phyloP scores from a whole-genome alignment of 2,113 vertebrate genomes.

The Harpagus bidentatus region DNA sequence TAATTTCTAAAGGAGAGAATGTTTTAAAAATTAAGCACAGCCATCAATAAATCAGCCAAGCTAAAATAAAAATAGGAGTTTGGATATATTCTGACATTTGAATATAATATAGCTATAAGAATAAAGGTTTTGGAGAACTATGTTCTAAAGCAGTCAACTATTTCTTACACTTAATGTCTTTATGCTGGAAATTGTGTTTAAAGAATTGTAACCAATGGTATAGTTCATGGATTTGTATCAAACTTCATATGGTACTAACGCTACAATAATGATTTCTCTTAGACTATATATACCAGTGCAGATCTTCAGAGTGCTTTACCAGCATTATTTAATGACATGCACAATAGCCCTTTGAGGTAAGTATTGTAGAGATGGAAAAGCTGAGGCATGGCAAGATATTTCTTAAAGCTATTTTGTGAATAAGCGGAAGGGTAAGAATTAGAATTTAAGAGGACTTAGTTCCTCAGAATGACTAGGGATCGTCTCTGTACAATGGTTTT shows the following conservation, averaged over 20 bases:
- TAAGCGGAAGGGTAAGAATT: constrained; percentile 48
- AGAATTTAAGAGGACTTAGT: constrained; percentile 49
- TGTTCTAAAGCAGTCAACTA: constrained; percentile 36
- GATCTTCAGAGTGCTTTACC: constrained; percentile 47
- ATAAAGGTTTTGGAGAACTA: constrained; percentile 32
- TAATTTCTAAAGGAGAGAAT: constrained; percentile 68
- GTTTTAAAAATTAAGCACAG: constrained; percentile 72
- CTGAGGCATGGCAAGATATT: constrained; percentile 3
- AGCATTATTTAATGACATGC: constrained; percentile 52
- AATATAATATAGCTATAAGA: constrained; percentile 61
- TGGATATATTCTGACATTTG: constrained; percentile 56
- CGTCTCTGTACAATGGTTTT: constrained; percentile 2
- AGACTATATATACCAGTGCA: constrained; percentile 1
- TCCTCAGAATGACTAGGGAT: constrained; percentile 10
- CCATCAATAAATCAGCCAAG: constrained; percentile 65
- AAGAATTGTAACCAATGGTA: constrained; percentile 43
- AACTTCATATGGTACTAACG: background rate
- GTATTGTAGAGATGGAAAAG: constrained; percentile 39
- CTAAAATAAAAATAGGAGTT: constrained; percentile 53
- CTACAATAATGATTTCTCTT: background rate
- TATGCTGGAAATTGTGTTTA: constrained; percentile 29
- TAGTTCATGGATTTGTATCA: constrained; percentile 49
- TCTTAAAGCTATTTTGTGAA: constrained; percentile 37
- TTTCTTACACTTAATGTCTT: constrained; percentile 41
- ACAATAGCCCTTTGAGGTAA: constrained; percentile 37